Base-by-base conservation (phyloP, 2,888 invertebrate genomes). In the Encarsia formosa region DNA sequence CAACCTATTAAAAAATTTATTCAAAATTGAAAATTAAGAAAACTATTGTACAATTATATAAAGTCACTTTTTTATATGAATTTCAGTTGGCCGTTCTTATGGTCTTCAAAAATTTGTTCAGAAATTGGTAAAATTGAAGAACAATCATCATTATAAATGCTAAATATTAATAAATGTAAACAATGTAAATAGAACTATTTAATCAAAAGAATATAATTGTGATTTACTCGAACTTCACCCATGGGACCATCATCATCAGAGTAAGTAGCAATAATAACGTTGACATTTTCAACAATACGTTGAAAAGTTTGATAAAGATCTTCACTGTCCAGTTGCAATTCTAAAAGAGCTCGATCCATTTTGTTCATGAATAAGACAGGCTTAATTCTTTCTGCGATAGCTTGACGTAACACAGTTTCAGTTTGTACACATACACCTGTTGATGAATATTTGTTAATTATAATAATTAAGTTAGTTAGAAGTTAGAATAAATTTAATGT, bases 361-460 rank as follows among this genome's bases (percentile, higher is more conserved):
- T 99, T 99, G 90, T 99, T 99, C 98, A 99, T 98, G 88, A 99
- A 99, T 68, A 99, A 82, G 64, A 99, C 93, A 51, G 99, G 99
- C 87, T 97, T 98, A 71, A 99, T 99, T 73, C 99, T 90, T 80
- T 99, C 99, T 59, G 96, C 95, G 72, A 99, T 99, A 59, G 99
- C 99, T 77, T 99, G 99, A 80, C 99, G 92, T 68, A 99, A 82
- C 54, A 99, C 99, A 69, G 99, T 98, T 79, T 99, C 99, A 31
- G 99, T 99, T 79, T 99, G 99, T 65, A 99, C 99, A 75, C 99
- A 99, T 62, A 99, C 99, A 82, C 99, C 98, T 60, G 46, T 15
- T 6, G 26, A 26, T 8, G 26, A 34, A 34, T n/a, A n/a, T n/a
- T n/a, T n/a, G n/a, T n/a, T n/a, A n/a, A n/a, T n/a, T n/a, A n/a